Conservation (phyloP, 2,113 vertebrate species). For the Myanophis thanlyinensis region DNA sequence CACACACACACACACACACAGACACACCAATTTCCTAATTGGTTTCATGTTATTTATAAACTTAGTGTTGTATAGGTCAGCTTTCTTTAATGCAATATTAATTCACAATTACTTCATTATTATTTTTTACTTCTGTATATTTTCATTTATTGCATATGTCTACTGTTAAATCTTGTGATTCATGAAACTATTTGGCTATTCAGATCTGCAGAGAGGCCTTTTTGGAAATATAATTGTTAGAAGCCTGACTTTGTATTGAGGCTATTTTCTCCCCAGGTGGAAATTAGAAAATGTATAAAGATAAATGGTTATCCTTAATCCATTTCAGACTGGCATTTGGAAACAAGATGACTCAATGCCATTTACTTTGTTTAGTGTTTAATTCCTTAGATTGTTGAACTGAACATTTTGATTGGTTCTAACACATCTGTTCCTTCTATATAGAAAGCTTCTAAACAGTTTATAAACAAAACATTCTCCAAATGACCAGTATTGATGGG, state of each 20-base stretch:
- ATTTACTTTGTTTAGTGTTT: neutral
- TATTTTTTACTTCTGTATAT: neutral
- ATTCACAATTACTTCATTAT: neutral
- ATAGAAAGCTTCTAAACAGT: neutral
- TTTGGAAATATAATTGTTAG: neutral
- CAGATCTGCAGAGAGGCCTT: neutral
- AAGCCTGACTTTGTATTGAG: neutral
- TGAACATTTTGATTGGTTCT: neutral
- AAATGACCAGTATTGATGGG: neutral
- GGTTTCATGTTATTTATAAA: neutral
- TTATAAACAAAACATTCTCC: neutral
- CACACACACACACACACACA: no score
- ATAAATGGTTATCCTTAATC: neutral
- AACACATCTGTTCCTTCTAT: neutral
- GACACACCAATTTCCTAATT: neutral
- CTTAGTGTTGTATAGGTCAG: neutral
- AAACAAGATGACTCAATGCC: neutral
- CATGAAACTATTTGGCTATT: neutral
- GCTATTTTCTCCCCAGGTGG: neutral
- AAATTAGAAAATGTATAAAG: neutral
- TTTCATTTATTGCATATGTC: neutral
- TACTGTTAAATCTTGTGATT: neutral
- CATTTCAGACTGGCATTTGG: neutral
- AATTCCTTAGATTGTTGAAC: no score
- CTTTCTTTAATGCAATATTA: neutral